Base-by-base conservation (phyloP, 2,888 invertebrate species). In the Apodemia mormo region DNA sequence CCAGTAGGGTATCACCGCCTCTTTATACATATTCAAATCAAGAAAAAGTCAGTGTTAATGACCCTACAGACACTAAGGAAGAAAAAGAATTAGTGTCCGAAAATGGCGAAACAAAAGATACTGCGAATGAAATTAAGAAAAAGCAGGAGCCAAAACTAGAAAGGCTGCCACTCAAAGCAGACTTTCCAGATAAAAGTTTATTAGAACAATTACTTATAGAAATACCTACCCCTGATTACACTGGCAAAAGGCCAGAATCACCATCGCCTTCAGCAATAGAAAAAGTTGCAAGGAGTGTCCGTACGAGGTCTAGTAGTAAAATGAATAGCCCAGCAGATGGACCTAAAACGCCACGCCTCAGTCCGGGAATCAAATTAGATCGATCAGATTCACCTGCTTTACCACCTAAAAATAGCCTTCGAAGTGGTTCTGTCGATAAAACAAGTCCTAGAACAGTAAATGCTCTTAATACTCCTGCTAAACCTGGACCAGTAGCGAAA, bases 191-290 rank as follows among this genome's bases (percentile, higher is more conserved):
- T 79, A 95, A 95, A 79, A 95, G 95, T 69, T 83, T 96, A 67
- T 89, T 97, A 61, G 96, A 97, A 81, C 97, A 97, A 82, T 94
- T 97, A 78, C 94, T 97, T 2, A 97, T 97, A 78, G 97, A 97
- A 85, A 97, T 97, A 78, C 97, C 97, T 5, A 92, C 94, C 73
- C 88, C 93, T 43, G 94, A 94, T 68, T 94, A 93, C 77, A 86
- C 87, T 68, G 94, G 92, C 73, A 95, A 94, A 80, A 80, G 90
- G 78, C 83, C 89, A 1, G 89, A 86, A 75, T 92, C 93, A 2
- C 89, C 92, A 0, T 94, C 94, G 5, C 94, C 94, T 30, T 91
- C 92, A 1, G 86, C 92, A 37, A 78, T 92, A 1, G 93, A 93
- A 73, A 82, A 91, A 12, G 91, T 89, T 58, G 87, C 90, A 65